A percentile compares a stretch with the other conserved stretches of the same genome.
These are phyloP conservation scores for Harpalus rufipes DNA, from an alignment of 2,888 invertebrate species.

Conservation along the genomic window DNA sequence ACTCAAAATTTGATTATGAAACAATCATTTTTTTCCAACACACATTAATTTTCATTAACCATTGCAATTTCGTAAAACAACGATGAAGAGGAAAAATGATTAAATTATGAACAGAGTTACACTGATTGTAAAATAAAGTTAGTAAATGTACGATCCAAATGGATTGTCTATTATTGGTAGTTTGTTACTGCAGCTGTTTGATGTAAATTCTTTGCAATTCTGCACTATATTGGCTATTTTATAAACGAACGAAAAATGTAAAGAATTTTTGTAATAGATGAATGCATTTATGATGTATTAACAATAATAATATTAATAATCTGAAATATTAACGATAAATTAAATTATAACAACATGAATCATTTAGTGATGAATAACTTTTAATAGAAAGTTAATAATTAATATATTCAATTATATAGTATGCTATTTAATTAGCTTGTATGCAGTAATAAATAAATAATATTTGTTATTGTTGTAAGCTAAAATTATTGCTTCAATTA, in stretches of 20 bases:
- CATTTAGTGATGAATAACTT: neutral
- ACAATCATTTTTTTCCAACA: constrained; percentile 18
- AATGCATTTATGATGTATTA: neutral
- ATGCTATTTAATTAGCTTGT: neutral
- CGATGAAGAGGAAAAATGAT: constrained; percentile 25
- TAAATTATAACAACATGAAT: neutral
- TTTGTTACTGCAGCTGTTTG: neutral
- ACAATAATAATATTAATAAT: neutral
- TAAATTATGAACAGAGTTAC: constrained; percentile 17
- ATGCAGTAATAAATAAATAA: neutral
- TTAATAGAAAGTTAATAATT: neutral
- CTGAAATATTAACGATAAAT: neutral
- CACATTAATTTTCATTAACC: constrained; percentile 23
- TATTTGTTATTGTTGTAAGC: neutral
- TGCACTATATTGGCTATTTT: neutral
- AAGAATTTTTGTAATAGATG: neutral
- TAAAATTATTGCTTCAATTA: neutral
- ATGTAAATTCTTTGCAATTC: neutral
- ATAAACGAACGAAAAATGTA: neutral
- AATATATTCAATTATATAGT: neutral
- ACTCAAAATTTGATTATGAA: neutral
- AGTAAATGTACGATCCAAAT: constrained; percentile 1
- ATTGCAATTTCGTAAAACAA: constrained; percentile 22
- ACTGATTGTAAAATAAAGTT: constrained; percentile 24
- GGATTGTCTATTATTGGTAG: constrained; percentile 18